Base-by-base conservation (phyloP, 1,140 invertebrate species). In the Aporrectodea caliginosa region DNA sequence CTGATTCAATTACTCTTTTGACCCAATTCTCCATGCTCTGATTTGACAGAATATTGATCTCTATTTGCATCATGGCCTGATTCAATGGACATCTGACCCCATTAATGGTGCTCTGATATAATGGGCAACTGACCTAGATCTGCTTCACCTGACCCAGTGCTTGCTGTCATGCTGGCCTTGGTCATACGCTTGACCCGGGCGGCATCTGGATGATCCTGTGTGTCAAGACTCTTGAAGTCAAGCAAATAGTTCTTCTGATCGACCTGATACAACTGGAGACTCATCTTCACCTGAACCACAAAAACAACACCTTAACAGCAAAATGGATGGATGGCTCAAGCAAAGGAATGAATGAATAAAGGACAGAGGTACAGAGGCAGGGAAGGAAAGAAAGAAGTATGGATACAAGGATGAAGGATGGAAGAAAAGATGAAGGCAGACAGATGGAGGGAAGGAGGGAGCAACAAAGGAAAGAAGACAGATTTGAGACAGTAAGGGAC, bases 231-330 rank as follows among this genome's bases (percentile, higher is more conserved):
- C 88, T 99, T 99, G 86, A 99, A 99, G 89, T 99, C 98, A 2
- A 99, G 89, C 30, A 99, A 90, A 87, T 96, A 99, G 84, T 94
- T 98, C 88, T 98, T 97, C 85, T 96, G 94, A 89, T 99, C 98
- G 1, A 99, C 98, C 90, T 99, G 97, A 88, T 99, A 99, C 35
- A 99, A 90, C 88, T 99, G 98, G 68, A 99, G 90, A 0, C 95
- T 98, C 96, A 99, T 99, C 89, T 98, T 98, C 22, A 95, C 87
- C 88, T 90, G 83, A 1, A n/a, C 22, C n/a, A n/a, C n/a, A n/a
- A n/a, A n/a, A n/a, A n/a, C n/a, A n/a, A n/a, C n/a, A n/a, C n/a
- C n/a, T n/a, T n/a, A 33, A 32, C 0, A 14, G 2, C 14, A 68
- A 16, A 27, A 68, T 68, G 58, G 27, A 16, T 14, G 27, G 14